A percentile compares a stretch with the other conserved stretches of the same genome.
Evolutionary conservation across 2,797 vertebrate genomes (phyloP).

Genomic region (Florisuga fusca): DNA sequence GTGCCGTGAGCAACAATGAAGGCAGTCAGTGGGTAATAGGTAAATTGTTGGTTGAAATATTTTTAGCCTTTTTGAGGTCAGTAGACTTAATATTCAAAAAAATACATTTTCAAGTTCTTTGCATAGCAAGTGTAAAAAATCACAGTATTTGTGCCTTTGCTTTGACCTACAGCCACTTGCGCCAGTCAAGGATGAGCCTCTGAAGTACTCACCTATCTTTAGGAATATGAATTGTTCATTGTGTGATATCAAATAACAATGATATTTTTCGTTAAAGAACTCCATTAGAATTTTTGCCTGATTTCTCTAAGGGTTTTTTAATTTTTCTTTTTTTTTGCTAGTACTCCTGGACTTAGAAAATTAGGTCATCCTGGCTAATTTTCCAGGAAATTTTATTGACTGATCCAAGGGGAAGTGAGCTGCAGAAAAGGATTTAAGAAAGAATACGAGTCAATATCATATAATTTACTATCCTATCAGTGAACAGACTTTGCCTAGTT

Average conservation of each 20-base stretch:
- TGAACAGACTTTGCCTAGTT: background rate
- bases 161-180: background rate
- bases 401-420: background rate
- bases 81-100: background rate
- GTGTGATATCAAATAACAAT: background rate
- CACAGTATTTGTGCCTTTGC: background rate
- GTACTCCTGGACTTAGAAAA: background rate
- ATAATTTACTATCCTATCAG: background rate
- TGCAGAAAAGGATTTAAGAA: background rate
- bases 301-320: background rate
- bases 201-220: background rate
- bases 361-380: background rate
- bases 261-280: background rate
- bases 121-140: background rate
- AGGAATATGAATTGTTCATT: background rate
- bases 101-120: background rate
- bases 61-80: background rate
- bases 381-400: background rate
- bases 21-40: background rate
- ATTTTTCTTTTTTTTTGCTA: background rate
- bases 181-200: background rate
- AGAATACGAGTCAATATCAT: background rate
- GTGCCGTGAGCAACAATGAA: background rate
- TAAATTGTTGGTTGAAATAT: background rate
- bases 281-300: background rate